These are phyloP conservation scores for Labeo rohita DNA, from an alignment of 2,113 vertebrate genomes.

Conservation along the genomic window DNA sequence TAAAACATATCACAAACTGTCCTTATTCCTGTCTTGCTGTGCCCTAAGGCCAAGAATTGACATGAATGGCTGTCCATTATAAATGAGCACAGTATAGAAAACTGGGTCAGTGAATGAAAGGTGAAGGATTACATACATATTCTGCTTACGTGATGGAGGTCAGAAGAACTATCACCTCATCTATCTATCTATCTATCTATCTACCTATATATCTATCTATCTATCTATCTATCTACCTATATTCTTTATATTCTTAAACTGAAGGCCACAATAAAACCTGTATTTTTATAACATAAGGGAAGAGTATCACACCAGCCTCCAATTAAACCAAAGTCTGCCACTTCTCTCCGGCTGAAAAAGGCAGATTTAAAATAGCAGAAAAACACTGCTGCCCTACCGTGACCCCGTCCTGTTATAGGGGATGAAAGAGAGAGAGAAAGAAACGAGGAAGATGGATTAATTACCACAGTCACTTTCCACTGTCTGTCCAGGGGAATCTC, in stretches of 20 bases:
- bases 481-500: slow-evolving; percentile 64
- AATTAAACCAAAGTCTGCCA: background rate
- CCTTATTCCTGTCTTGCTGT: slow-evolving; percentile 4
- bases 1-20: slow-evolving; percentile 25
- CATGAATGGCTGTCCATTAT: slow-evolving; percentile 31
- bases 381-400: slow-evolving; percentile 61
- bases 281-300: slow-evolving; percentile 2
- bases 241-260: background rate
- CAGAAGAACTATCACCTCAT: background rate
- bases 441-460: slow-evolving; percentile 72
- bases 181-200: background rate
- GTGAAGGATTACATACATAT: slow-evolving; percentile 32
- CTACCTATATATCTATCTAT: background rate
- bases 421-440: slow-evolving; percentile 61
- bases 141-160: background rate
- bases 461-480: slow-evolving; percentile 68
- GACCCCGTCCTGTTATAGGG: slow-evolving; percentile 52
- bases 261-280: background rate
- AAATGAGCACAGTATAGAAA: slow-evolving; percentile 14
- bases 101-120: slow-evolving; percentile 28
- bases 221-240: background rate
- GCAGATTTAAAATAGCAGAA: background rate
- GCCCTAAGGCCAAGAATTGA: slow-evolving; percentile 11
- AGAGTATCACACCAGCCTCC: background rate
- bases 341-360: background rate